A percentile compares a stretch with the other conserved stretches of the same genome.
phyloP scores from a whole-genome alignment of 30 jellyfish, hydroid and myxozoan species.

The Rhopilema esculentum region DNA sequence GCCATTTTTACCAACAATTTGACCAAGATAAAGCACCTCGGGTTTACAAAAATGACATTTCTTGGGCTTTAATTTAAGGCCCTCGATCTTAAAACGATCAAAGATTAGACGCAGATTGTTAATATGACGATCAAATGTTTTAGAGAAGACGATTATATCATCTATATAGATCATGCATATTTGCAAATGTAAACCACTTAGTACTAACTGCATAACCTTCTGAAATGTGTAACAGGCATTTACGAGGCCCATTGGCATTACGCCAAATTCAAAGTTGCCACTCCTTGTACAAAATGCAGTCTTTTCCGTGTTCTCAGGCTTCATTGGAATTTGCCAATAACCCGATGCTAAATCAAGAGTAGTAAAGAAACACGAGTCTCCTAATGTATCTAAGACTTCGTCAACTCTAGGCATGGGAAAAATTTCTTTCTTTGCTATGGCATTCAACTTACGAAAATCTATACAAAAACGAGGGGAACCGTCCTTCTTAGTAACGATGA shows the following conservation, averaged over 20 bases:
- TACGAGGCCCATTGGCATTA: conserved; percentile 53
- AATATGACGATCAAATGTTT: conserved; percentile 45
- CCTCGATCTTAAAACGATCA: conserved; percentile 42
- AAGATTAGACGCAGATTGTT: conserved; percentile 28
- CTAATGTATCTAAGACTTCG: conserved; percentile 45
- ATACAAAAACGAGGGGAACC: conserved; percentile 42
- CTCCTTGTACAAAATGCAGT: conserved; percentile 47
- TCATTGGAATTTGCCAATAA: background rate
- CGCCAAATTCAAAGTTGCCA: conserved; percentile 56
- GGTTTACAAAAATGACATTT: conserved; percentile 56
- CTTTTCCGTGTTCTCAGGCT: conserved; percentile 29
- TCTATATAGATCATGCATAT: conserved; percentile 56
- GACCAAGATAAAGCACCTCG: conserved; percentile 39
- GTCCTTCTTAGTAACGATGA: conserved; percentile 42
- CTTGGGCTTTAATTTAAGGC: conserved; percentile 50
- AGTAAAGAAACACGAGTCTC: conserved; percentile 55
- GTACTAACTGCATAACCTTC: conserved; percentile 48
- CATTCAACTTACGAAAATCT: conserved; percentile 17
- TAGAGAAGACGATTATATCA: conserved; percentile 67
- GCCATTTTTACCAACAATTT: conserved; percentile 47
- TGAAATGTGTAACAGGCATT: conserved; percentile 58
- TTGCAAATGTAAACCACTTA: conserved; percentile 65
- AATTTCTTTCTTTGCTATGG: conserved; percentile 20
- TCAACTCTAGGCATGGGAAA: conserved; percentile 77
- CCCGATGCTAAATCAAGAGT: conserved; percentile 68